Base-by-base conservation (phyloP, 2,797 vertebrate genomes). In the Bradypodion ventrale region DNA sequence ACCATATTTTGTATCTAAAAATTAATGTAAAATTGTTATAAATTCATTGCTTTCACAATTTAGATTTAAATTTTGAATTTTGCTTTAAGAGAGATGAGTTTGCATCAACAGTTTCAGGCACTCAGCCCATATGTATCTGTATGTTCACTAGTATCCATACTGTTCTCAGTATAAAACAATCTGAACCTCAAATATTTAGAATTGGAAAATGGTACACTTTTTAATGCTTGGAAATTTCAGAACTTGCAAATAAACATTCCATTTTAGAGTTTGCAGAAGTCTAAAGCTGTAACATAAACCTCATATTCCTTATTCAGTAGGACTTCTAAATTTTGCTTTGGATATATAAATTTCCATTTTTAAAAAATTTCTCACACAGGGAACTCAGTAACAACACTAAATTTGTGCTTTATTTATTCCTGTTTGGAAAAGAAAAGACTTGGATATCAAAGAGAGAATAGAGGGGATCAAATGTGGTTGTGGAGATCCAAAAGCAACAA, bases 361-460 rank as follows among this genome's bases (percentile, higher is more conserved):
- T n/a, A n/a, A n/a, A n/a, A n/a, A n/a, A 42, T n/a, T 25, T 23
- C 12, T 60, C n/a, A 62, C 0, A 15, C 21, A 52, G 70, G 73
- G 85, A 88, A 86, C 66, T 85, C 84, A 66, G 88, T 79, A 29
- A 49, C 82, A 87, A 89, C 85, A 85, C 85, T 86, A 80, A 89
- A 84, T 69, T 87, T 66, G 60, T 92, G 89, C n/a, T 85, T 83
- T 59, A 88, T 91, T 62, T 73, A 88, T 86, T 88, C 23, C 4
- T 83, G 37, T 27, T 66, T 75, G 60, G 69, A 66, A 84, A 59
- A 91, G 90, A 82, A 91, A 93, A 83, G 87, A 87, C 82, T 86
- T 85, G 84, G 82, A 69, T 85, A 85, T 88, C 91, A 92, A 42
- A 19, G 4, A n/a, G 25, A 60, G 29, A 80, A 70, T 21, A 42